Base-by-base conservation (phyloP, 2,888 invertebrate genomes). In the Oxyteleia sp. region DNA sequence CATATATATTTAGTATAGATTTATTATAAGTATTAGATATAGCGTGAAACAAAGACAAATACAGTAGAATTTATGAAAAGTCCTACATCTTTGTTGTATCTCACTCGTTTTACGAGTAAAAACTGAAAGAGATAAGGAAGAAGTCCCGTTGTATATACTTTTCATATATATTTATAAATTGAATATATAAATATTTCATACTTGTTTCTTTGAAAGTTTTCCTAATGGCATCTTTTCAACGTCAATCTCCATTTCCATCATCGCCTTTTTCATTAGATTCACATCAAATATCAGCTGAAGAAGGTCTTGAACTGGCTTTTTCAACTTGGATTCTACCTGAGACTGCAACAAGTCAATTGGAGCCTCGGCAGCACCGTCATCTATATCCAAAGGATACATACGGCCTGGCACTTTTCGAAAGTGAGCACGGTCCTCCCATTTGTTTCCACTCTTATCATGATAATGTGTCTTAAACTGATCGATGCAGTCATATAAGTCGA, bases 181-280 rank as follows among this genome's bases (percentile, higher is more conserved):
- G n/a, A n/a, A n/a, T n/a, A n/a, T n/a, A n/a, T n/a, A n/a, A n/a
- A 16, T 45, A 45, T 20, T 18, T 20, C 20, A 0, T 71, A 84
- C 84, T 18, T 84, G 84, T 69, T 64, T 74, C 91, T 97, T 96
- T 1, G 98, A 98, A 10, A 99, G 93, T 94, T 99, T 99, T 18
- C 99, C 99, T 7, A 99, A 94, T 0, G 99, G 99, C 99, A 99
- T 99, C 94, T 99, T 99, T 84, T 98, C 98, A 88, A 97, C 95
- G 93, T 99, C 99, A 87, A 99, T 96, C 94, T 99, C 98, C 94
- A 98, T 99, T 92, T 99, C 98, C 91, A 97, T 93, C 95, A 99
- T 96, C 0, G 98, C 96, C 91, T 96, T 96, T 92, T 98, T 98
- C 99, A 99, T 99, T 5, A 95, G 94, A 78, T 97, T 95, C 0